Evolutionary conservation across 2,888 invertebrate genomes (phyloP), one percentile per base, ranked within the genome.

Genomic region (Lucinisca nassula): DNA sequence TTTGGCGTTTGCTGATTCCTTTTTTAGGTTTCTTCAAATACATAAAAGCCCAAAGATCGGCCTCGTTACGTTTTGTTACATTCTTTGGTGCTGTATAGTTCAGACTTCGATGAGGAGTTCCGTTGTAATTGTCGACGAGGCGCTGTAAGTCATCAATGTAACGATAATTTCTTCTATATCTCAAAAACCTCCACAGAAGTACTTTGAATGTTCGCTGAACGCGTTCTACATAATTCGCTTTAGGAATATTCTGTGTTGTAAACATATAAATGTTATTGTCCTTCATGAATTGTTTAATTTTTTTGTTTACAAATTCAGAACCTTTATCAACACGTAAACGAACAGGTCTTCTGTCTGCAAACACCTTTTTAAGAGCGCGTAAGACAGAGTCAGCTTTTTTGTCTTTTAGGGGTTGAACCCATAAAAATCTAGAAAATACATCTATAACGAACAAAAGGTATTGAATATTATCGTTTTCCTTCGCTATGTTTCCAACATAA

Each of bases 91-190:
- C 74, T 55, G 74, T 73, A 35, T 81, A 49, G 37, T 83, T 61
- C 30, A 88, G 72, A 49, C 84, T 84, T 45, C 82, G 67, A 35
- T 88, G 90, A 0, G 88, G 86, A 27, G 82, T 82, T n/a, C 61
- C 51, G 35, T 90, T 84, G 61, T 84, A 88, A 70, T 77, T 89
- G n/a, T 75, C 38, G 0, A 85, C 85, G 4, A 81, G 51, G 49
- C 79, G 55, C 38, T 84, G 73, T 80, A 85, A 55, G 40, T 79
- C 51, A 79, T 87, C 83, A 14, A 84, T 70, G 75, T 87, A 90
- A n/a, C 72, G 72, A 70, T 67, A 61, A 40, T 21, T 70, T 58
- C 74, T 74, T 24, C 61, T 58, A 14, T 75, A 30, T 30, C 40
- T 37, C 24, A 81, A 14, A 6, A 21, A 27, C 30, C 67, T 81